These are phyloP conservation scores for Myripristis murdjan DNA, from an alignment of 2,797 vertebrate species.

Conservation along the genomic window DNA sequence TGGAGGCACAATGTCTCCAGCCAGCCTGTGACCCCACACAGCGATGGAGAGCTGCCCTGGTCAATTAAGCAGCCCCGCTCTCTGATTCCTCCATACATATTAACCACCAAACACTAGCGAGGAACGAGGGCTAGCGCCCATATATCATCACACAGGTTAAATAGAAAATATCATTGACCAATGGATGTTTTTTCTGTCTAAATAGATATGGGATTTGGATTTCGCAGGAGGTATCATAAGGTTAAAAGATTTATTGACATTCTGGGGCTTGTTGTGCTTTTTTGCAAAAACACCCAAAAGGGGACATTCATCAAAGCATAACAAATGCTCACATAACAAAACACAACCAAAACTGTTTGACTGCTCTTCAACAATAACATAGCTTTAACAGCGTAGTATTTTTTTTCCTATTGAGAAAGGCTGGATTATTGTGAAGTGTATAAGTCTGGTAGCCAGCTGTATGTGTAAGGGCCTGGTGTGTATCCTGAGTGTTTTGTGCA, in stretches of 20 bases:
- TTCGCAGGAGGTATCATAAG: slow-evolving; percentile 54
- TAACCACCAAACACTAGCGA: slow-evolving; percentile 53
- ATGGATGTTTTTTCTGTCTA: slow-evolving; percentile 37
- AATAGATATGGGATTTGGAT: slow-evolving; percentile 65
- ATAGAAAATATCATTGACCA: slow-evolving; percentile 63
- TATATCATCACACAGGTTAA: slow-evolving; percentile 61
- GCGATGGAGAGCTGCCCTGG: slow-evolving; percentile 57
- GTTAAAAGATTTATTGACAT: slow-evolving; percentile 74
- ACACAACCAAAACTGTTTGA: slow-evolving; percentile 20
- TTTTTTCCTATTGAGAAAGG: slow-evolving; percentile 7
- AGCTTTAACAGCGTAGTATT: not conserved
- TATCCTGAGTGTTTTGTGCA: slow-evolving; percentile 64
- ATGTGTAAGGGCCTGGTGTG: slow-evolving; percentile 60
- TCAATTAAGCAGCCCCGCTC: slow-evolving; percentile 62
- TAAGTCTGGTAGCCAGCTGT: slow-evolving; percentile 70
- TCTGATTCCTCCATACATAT: slow-evolving; percentile 63
- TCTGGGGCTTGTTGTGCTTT: slow-evolving; percentile 37
- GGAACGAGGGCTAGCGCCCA: slow-evolving; percentile 24
- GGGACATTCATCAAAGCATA: slow-evolving; percentile 56
- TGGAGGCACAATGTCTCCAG: slow-evolving; percentile 58
- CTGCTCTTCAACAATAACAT: slow-evolving; percentile 23
- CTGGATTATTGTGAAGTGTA: slow-evolving; percentile 21
- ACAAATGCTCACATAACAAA: slow-evolving; percentile 47
- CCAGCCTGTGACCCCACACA: slow-evolving; percentile 54
- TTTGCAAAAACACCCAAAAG: slow-evolving; percentile 54